phyloP scores from a whole-genome alignment of 2,797 vertebrate genomes.

The Vultur gryphus region DNA sequence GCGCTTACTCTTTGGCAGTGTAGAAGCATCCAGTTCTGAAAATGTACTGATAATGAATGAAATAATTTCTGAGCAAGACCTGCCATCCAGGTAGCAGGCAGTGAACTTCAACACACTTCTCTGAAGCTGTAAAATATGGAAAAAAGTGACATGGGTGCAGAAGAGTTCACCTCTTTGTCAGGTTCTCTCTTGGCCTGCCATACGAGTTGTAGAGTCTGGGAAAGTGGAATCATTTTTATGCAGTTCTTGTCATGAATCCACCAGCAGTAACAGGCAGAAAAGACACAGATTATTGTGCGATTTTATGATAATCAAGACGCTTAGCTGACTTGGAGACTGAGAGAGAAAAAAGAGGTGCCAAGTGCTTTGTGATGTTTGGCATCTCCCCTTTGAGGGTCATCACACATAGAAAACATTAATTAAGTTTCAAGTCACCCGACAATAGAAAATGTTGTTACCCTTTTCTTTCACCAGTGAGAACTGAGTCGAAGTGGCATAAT shows the following conservation, averaged over 20 bases:
- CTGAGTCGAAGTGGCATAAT: neutral
- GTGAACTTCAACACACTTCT: neutral
- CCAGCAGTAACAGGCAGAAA: neutral
- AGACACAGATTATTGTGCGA: conserved; percentile 42
- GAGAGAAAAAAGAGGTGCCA: conserved; percentile 25
- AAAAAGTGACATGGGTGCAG: neutral
- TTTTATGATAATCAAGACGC: conserved; percentile 33
- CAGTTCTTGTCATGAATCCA: conserved; percentile 17
- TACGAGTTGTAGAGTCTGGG: conserved; percentile 2
- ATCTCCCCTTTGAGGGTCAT: conserved; percentile 33
- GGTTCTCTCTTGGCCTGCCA: neutral
- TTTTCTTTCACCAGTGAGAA: conserved; percentile 23
- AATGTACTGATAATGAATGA: neutral
- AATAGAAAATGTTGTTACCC: neutral
- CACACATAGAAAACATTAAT: conserved; percentile 17
- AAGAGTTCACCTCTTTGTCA: conserved; percentile 15
- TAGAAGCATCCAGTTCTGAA: neutral
- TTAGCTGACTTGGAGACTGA: conserved; percentile 27
- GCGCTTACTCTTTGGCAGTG: neutral
- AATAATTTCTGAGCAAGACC: conserved; percentile 2
- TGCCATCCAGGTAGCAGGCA: conserved; percentile 33
- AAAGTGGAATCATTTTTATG: conserved; percentile 5
- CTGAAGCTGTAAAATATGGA: neutral
- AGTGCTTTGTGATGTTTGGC: conserved; percentile 47
- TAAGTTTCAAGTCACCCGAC: conserved; percentile 19